Evolutionary conservation across 2,113 vertebrate genomes (phyloP), one percentile per base, ranked within the genome.

Genomic region (Planiliza haematocheilus): DNA sequence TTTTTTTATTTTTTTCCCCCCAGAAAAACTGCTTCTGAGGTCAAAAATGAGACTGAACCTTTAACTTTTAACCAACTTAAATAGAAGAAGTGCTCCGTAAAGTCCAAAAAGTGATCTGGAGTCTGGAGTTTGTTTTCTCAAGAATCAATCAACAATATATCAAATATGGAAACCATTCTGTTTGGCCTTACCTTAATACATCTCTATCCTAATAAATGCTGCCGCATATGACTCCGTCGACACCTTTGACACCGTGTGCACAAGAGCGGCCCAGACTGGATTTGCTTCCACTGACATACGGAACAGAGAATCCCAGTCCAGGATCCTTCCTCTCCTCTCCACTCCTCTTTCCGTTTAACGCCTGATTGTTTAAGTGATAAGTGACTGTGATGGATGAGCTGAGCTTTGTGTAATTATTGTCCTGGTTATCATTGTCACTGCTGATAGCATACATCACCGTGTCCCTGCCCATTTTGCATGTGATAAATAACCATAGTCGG

Each of bases 371-470:
- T 84, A 88, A 89, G 87, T 89, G 90, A 92, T 92, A 93, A 91
- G 88, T 92, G 91, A 89, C 87, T 64, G 39, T 93, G 93, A 94
- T 92, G 89, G 91, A 94, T 93, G 92, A 85, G 78, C 68, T n/a
- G 34, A 81, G 86, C 84, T 88, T 89, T 88, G 84, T 85, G 91
- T 91, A 93, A 94, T 94, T 94, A 93, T 91, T 91, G 91, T 91
- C 87, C 84, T 87, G 88, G 91, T 92, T 93, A 91, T 94, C 91
- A 78, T 89, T 91, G 91, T 91, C 90, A 89, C 78, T 59, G 86
- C 85, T 88, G 91, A 91, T 89, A 86, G 89, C 90, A 88, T 86
- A 85, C 83, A 90, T 93, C 92, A 91, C 69, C 1, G 64, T 86
- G 89, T 93, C 89, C 83, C 70, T 74, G 77, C 70, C 86, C 86